Evolutionary conservation across 2,113 vertebrate species (phyloP), one percentile per base, ranked within the genome.

Genomic region (Ictidomys tridecemlineatus): DNA sequence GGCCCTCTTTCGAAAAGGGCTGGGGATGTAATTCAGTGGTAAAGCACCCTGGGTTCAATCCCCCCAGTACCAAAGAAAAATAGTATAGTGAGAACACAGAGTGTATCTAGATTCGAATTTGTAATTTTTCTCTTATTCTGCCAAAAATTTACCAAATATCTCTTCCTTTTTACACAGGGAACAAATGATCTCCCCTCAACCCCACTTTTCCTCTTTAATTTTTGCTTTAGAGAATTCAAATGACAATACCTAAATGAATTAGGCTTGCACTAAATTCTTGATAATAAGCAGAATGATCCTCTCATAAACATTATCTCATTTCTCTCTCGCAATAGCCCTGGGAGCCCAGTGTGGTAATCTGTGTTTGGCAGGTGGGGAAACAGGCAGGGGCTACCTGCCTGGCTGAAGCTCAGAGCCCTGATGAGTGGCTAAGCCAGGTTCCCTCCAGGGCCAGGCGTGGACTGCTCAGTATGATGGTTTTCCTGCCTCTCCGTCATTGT

Each of bases 261-360:
- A 30, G 51, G 17, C 34, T 70, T 53, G 42, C 34, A 32, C n/a
- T 34, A 4, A 24, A 42, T 7, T 53, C 42, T 13, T 70, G n/a
- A 32, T 20, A 2, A 17, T 24, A 8, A 51, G 1, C 14, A 63
- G 70, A 69, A 28, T 1, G 22, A n/a, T n/a, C 1, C 0, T n/a
- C 69, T 26, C 48, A 14, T 12, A 63, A 12, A 8, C 12, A 9
- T n/a, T 63, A 32, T 30, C 69, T 84, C 28, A 2, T 65, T 42
- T 39, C 17, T 65, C 30, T 56, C 67, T 86, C 45, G 13, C 28
- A 39, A 3, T 6, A 26, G 24, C 63, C 58, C 39, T 2, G 12
- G 24, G 39, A 61, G 53, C 61, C 53, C 14, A 61, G 22, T 20
- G 6, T 61, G 32, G 3, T 28, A 17, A 4, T 80, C 85, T 74